Base-by-base conservation (phyloP, 2,888 invertebrate species). In the Polyommatus iphigenia region DNA sequence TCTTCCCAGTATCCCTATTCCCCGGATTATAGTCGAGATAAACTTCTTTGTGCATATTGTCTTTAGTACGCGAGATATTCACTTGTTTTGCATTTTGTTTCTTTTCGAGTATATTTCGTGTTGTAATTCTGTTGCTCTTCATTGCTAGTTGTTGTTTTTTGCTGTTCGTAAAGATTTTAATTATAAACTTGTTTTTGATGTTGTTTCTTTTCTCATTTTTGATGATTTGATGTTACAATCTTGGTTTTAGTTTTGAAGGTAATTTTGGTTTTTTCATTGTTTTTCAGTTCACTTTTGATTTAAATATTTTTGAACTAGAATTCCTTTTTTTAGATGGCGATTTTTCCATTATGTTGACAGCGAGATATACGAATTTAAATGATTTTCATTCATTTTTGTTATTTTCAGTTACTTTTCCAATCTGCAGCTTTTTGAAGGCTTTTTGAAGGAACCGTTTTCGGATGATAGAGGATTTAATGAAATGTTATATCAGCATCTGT, bases 1-100 rank as follows among this genome's bases (percentile, higher is more conserved):
- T 75, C 75, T 75, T 75, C 50, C 75, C 24, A 50, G 75, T 50
- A 50, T 75, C 29, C 67, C 29, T 67, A 67, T 36, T 78, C 32
- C 71, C 54, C 76, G 71, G 54, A 50, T 54, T 75, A 54, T 54
- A 75, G 50, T 75, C 75, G 46, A 50, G 75, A 50, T 75, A 29
- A 50, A 75, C 24, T 50, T 54, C 75, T 20, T 75, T 75, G 67
- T 67, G 67, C 67, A 67, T 67, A 67, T 67, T 67, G 67, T 67
- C 67, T 29, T 29, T 67, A 67, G 29, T 32, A 67, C 20, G 62
- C 24, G 13, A 67, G 29, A 41, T 73, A 73, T 73, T 73, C 73
- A 46, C 46, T 41, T 73, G 41, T 73, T 73, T 41, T 20, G 41
- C 46, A 73, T 73, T 54, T 54, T 18, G 67, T 32, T 73, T 46